phyloP scores from a whole-genome alignment of 2,888 invertebrate species.

The Pristionchus exspectatus region DNA sequence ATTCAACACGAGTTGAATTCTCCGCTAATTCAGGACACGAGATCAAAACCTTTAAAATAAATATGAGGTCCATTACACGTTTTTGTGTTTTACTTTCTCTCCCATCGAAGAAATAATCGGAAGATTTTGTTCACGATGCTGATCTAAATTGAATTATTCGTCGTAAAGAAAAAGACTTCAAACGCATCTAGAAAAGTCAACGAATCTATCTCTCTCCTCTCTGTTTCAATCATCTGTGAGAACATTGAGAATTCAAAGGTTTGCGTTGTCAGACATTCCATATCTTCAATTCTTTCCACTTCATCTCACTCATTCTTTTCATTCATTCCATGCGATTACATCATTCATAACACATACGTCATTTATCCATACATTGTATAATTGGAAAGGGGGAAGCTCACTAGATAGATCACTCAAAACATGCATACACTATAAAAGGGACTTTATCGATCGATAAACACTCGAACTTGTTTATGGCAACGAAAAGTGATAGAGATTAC shows the following conservation, averaged over 20 bases:
- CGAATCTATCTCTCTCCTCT: too few relatives aligned
- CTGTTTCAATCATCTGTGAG: not conserved
- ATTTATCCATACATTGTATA: slow-evolving; percentile 45
- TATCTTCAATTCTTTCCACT: not conserved
- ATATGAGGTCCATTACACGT: not conserved
- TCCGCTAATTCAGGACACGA: slow-evolving; percentile 57
- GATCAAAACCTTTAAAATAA: slow-evolving; percentile 52
- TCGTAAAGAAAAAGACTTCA: too few relatives aligned
- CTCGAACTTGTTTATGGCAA: slow-evolving; percentile 42
- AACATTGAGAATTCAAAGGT: not conserved
- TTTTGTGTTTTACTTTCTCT: slow-evolving; percentile 14
- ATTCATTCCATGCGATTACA: not conserved
- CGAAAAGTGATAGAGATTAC: slow-evolving; percentile 48
- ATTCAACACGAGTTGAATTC: slow-evolving; percentile 51
- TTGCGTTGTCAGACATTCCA: not conserved
- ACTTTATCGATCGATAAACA: slow-evolving; percentile 33
- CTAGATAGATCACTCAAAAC: slow-evolving; percentile 27
- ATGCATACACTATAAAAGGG: slow-evolving; percentile 43
- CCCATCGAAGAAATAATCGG: slow-evolving; percentile 15
- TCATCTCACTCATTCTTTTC: slow-evolving; percentile 4
- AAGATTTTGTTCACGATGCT: not conserved
- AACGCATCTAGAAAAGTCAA: too few relatives aligned
- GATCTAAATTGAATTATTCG: not conserved
- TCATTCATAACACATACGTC: slow-evolving; percentile 25
- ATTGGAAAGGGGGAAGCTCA: slow-evolving; percentile 36